These are phyloP conservation scores for Crenichthys baileyi DNA, from an alignment of 2,797 vertebrate genomes.

Conservation along the genomic window DNA sequence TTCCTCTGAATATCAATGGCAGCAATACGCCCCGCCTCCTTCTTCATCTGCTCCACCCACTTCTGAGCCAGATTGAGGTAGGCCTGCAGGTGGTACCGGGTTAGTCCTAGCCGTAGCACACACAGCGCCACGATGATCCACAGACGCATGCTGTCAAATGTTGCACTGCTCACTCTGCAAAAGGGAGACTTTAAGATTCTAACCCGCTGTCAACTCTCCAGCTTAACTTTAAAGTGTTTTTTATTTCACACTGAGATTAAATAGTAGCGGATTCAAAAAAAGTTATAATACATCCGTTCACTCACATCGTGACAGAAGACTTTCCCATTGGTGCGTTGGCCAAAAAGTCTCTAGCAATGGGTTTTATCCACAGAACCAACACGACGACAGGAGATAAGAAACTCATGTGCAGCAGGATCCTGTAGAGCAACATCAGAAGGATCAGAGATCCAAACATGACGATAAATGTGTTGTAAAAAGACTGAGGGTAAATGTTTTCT, in stretches of 20 bases:
- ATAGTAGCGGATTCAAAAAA: not conserved
- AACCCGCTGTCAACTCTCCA: not conserved
- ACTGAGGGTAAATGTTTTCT: too few relatives aligned
- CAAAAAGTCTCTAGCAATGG: conserved; percentile 91
- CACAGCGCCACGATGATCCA: conserved; percentile 87
- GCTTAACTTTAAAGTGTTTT: not conserved
- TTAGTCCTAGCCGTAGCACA: conserved; percentile 82
- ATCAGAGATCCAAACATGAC: not conserved
- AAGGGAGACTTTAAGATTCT: not conserved
- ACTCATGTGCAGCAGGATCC: conserved; percentile 88
- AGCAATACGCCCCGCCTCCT: conserved; percentile 89
- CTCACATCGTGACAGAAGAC: conserved; percentile 86
- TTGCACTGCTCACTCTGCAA: conserved; percentile 84
- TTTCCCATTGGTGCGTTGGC: conserved; percentile 86
- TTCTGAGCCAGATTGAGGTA: conserved; percentile 91
- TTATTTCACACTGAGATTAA: not conserved
- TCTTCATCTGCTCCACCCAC: conserved; percentile 92
- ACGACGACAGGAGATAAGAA: conserved; percentile 91
- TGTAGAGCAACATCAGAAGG: conserved; percentile 47
- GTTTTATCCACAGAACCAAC: conserved; percentile 91
- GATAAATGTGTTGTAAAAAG: not conserved
- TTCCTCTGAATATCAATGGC: conserved; percentile 91
- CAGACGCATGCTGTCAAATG: conserved; percentile 87
- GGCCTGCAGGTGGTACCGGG: conserved; percentile 91
- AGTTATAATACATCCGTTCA: not conserved